phyloP scores from a whole-genome alignment of 2,888 invertebrate genomes.

The Drosophila heteroneura region DNA sequence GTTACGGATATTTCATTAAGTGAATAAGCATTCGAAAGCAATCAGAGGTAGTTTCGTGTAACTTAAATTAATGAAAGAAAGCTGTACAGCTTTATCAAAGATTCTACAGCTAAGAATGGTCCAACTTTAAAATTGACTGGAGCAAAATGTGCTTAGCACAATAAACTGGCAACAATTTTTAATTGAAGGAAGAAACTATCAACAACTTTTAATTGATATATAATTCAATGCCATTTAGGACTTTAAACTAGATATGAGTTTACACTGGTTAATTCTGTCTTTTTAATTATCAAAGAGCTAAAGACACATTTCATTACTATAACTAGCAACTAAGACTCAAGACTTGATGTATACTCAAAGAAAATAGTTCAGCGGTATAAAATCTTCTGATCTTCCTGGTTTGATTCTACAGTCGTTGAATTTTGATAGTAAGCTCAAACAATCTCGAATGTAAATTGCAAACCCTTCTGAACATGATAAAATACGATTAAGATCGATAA shows the following conservation, averaged over 20 bases:
- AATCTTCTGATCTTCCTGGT: background rate
- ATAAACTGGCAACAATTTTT: background rate
- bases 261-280: background rate
- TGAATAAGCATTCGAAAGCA: slow-evolving; percentile 22
- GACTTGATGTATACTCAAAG: background rate
- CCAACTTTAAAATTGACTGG: background rate
- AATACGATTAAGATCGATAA: background rate
- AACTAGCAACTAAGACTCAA: background rate
- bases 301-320: background rate
- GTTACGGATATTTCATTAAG: slow-evolving; percentile 32
- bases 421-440: background rate
- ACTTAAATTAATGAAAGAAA: background rate
- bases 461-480: too few species aligned
- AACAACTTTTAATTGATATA: too few species aligned
- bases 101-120: background rate
- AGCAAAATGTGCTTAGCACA: background rate
- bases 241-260: background rate
- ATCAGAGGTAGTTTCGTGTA: slow-evolving; percentile 9
- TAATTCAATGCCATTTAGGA: background rate
- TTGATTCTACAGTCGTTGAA: background rate
- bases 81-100: background rate
- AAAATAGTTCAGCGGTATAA: background rate
- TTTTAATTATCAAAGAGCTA: background rate
- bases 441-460: background rate
- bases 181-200: too few species aligned